A percentile compares a stretch with the other conserved stretches of the same genome.
These are phyloP conservation scores for Coranthus polyacanthus DNA, from an alignment of 2,797 vertebrate species.

Conservation along the genomic window DNA sequence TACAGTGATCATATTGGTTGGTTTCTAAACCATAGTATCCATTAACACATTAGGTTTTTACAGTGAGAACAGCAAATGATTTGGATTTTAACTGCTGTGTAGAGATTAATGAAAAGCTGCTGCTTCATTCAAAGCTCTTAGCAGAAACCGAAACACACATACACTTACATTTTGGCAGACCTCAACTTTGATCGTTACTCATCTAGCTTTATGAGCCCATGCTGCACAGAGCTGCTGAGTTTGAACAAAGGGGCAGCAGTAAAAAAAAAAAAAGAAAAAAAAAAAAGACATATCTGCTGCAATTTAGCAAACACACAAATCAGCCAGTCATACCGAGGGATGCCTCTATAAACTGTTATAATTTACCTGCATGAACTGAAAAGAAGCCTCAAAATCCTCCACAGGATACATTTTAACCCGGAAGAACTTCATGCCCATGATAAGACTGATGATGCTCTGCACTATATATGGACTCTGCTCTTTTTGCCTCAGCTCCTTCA, in stretches of 20 bases:
- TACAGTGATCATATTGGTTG: not conserved
- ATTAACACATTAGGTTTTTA: constrained; percentile 62
- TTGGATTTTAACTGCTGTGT: constrained; percentile 39
- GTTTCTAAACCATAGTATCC: constrained; percentile 41
- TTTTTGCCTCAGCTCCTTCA: constrained; percentile 96
- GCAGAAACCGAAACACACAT: constrained; percentile 36
- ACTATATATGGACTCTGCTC: constrained; percentile 97
- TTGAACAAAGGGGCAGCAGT: constrained; percentile 52
- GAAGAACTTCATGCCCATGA: constrained; percentile 99
- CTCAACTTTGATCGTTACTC: constrained; percentile 59
- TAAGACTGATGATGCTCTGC: constrained; percentile 98
- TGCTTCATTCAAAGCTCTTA: constrained; percentile 53
- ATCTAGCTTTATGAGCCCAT: constrained; percentile 66
- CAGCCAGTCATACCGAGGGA: not conserved
- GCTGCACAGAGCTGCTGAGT: constrained; percentile 58
- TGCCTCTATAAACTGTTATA: not conserved
- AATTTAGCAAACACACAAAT: constrained; percentile 37
- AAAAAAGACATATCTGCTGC: constrained; percentile 1
- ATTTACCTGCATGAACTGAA: constrained; percentile 99
- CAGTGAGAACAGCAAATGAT: constrained; percentile 22
- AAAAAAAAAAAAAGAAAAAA: constrained; percentile 16
- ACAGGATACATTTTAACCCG: constrained; percentile 99
- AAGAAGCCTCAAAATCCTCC: constrained; percentile 99
- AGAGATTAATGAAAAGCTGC: constrained; percentile 62
- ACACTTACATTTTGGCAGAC: constrained; percentile 52